Base-by-base conservation (phyloP, 2,113 vertebrate species). In the Siniperca chuatsi region DNA sequence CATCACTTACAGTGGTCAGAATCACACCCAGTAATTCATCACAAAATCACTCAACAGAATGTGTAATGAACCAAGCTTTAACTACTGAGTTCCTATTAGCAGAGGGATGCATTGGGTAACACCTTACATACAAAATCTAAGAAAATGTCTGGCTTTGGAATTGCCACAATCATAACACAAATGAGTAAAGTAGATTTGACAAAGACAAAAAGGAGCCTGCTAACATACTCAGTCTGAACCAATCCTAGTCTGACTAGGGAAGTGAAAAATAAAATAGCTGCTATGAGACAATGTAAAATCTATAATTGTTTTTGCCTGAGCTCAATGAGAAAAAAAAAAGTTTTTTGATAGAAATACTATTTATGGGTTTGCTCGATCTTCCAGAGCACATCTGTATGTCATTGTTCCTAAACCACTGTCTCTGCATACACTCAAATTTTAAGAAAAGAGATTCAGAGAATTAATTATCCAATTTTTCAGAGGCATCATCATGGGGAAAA, bases 351-450 rank as follows among this genome's bases (percentile, higher is more conserved):
- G 78, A 83, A 90, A 84, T 76, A 68, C 79, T 79, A 78, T 85
- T 91, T 90, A 90, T 89, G 72, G 75, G 75, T 81, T 84, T 75
- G 72, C 74, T 75, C 29, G 29, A 78, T 89, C 78, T 77, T 57
- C 75, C 54, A 88, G 68, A 79, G 80, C 79, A 91, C 88, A 91
- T 92, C 88, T 90, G 92, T 55, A 69, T 89, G 86, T 84, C 72
- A 75, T 91, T 87, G 85, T 91, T 84, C 57, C 57, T 60, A 85
- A 91, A 90, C 87, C 87, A 61, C 88, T 87, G 90, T 93, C 83
- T 93, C 81, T 83, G 85, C 60, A 74, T 81, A 79, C 77, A 74
- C 75, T 82, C 75, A 79, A 25, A 87, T 77, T 73, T 78, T 55
- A 80, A 80, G 86, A 89, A 87, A 75, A 78, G 71, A 75, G 68